phyloP scores from a whole-genome alignment of 2,888 invertebrate genomes.

The Lasioglossum malachurum region DNA sequence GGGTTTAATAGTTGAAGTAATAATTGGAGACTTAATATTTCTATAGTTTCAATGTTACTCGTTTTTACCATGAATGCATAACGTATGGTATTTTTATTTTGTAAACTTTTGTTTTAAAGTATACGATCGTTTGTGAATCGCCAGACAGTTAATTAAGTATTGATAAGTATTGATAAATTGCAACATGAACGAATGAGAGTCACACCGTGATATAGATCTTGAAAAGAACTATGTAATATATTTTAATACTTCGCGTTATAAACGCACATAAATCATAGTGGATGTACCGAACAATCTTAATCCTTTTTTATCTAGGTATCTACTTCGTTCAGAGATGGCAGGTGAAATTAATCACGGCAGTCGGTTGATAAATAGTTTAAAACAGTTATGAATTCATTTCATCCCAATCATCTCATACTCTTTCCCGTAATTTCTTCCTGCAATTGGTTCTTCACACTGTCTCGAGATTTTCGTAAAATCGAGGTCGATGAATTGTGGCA shows the following conservation, averaged over 20 bases:
- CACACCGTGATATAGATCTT: not conserved
- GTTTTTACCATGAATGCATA: no score
- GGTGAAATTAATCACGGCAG: not conserved
- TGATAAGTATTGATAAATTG: not conserved
- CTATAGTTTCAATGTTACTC: no score
- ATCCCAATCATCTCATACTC: not conserved
- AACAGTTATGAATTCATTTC: not conserved
- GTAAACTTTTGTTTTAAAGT: not conserved
- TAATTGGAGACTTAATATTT: no score
- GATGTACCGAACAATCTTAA: not conserved
- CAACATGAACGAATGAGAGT: not conserved
- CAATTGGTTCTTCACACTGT: not conserved
- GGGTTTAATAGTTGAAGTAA: no score
- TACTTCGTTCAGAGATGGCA: not conserved
- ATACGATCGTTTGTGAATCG: not conserved
- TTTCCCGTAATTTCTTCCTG: not conserved
- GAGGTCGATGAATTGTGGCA: not conserved
- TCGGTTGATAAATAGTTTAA: not conserved
- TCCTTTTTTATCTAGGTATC: not conserved
- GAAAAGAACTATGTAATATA: not conserved
- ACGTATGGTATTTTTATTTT: not conserved
- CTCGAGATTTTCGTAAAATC: not conserved
- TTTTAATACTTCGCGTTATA: not conserved
- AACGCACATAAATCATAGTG: not conserved
- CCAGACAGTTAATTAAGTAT: not conserved